Base-by-base conservation (phyloP, 2,888 invertebrate species). In the Spicauda simplicius region DNA sequence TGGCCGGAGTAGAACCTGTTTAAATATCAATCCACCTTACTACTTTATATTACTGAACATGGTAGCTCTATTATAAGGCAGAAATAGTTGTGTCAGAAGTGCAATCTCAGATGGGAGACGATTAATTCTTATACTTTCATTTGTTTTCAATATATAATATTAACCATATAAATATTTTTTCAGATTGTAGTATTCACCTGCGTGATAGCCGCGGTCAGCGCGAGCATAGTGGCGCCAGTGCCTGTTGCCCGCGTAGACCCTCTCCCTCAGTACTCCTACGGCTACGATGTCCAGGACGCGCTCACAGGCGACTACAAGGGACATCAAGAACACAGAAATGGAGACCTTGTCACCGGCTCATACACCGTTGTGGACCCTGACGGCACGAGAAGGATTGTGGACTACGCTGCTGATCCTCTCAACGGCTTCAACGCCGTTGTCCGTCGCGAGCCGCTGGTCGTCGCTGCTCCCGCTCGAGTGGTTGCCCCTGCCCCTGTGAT, bases 401-500 rank as follows among this genome's bases (percentile, higher is more conserved):
- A 94, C 76, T 94, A 94, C 76, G 83, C 92, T 6, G 94, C 94
- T 55, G 94, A 94, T 72, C 80, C 94, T 2, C 74, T 94, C 50
- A 94, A 94, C 74, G 94, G 94, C 12, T 94, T 94, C 78, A 94
- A 94, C 77, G 94, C 94, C 59, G 92, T 94, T 1, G 94, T 94
- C 0, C 91, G 92, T 69, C 91, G 93, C 16, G 94, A 94, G 77
- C 94, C 94, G 0, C 74, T 94, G 10, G 81, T 83, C 3, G 73
- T 80, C 50, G 75, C 81, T 45, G 84, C 81, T 4, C 81, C 83
- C 7, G 81, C 83, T 6, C 74, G 78, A 25, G 77, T 88, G 0
- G 77, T 80, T 0, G 83, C 81, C 3, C 81, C 53, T 79, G 85
- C 88, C 0, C 82, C 83, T 41, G 74, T 84, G 0, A 67, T 84